Conservation (phyloP, 2,888 invertebrate genomes). For the Cephonodes hylas region DNA sequence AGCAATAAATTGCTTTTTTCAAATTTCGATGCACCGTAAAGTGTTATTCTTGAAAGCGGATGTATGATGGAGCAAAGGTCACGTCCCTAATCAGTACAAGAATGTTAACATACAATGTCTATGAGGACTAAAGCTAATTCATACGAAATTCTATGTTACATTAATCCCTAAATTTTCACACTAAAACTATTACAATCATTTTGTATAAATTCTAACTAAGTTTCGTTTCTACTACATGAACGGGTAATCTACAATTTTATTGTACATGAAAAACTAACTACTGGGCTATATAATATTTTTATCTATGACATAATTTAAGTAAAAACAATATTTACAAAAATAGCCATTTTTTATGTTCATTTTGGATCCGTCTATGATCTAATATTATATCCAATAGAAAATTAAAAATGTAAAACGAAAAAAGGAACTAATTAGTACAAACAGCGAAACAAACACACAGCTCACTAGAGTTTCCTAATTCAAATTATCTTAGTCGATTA, state of each 20-base stretch:
- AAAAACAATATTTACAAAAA: conserved; percentile 79
- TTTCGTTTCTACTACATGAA: conserved; percentile 61
- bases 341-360: conserved; percentile 65
- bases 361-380: conserved; percentile 59
- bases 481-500: conserved; percentile 25
- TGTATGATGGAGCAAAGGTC: conserved; percentile 22
- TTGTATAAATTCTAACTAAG: conserved; percentile 79
- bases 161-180: conserved; percentile 66
- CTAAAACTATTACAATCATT: conserved; percentile 68
- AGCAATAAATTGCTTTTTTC: not conserved
- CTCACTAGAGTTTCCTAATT: conserved; percentile 38
- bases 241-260: conserved; percentile 77
- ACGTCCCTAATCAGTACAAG: conserved; percentile 46
- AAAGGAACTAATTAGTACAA: conserved; percentile 51
- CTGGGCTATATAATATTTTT: conserved; percentile 66
- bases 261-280: conserved; percentile 79
- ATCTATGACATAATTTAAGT: conserved; percentile 77
- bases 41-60: not conserved
- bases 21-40: not conserved
- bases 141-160: conserved; percentile 69
- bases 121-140: conserved; percentile 59
- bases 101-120: conserved; percentile 51
- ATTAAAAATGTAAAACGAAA: conserved; percentile 36
- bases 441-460: conserved; percentile 44
- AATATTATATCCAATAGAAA: conserved; percentile 50